Conservation (phyloP, 64 coral and sea anemone genomes). For the Hydrozoanthus tunicans region DNA sequence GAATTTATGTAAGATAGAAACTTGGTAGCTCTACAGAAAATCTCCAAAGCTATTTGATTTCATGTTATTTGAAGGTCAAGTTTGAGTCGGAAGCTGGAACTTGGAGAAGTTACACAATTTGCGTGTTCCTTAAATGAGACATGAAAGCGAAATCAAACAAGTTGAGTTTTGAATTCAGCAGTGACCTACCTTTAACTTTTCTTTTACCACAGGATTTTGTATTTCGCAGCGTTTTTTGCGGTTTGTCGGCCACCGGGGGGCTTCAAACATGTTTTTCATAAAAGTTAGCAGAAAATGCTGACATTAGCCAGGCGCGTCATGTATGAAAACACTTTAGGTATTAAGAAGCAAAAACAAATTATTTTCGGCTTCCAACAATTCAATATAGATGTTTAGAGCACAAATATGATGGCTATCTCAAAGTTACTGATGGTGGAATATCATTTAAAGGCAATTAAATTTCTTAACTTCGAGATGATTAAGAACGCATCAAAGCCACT, state of each 20-base stretch:
- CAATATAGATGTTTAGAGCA: background rate
- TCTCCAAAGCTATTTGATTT: no score
- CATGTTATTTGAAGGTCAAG: no score
- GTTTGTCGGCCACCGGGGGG: background rate
- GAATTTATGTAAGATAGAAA: no score
- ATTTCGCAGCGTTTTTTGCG: background rate
- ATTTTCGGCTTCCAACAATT: background rate
- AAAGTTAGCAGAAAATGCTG: no score
- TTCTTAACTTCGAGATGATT: background rate
- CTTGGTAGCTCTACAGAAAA: no score
- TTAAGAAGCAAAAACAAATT: background rate
- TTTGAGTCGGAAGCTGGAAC: no score
- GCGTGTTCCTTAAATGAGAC: no score
- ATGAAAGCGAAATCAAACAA: no score
- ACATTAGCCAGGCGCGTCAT: background rate
- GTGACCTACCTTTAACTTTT: background rate
- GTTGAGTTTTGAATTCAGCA: no score
- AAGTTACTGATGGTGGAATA: background rate
- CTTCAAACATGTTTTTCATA: background rate
- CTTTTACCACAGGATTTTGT: background rate
- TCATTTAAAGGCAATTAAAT: conserved; percentile 8
- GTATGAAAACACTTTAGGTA: background rate
- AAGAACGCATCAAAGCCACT: background rate
- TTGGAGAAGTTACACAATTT: no score
- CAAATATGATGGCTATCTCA: background rate